Evolutionary conservation across 2,113 vertebrate species (phyloP).

Genomic region (Thermophis baileyi): DNA sequence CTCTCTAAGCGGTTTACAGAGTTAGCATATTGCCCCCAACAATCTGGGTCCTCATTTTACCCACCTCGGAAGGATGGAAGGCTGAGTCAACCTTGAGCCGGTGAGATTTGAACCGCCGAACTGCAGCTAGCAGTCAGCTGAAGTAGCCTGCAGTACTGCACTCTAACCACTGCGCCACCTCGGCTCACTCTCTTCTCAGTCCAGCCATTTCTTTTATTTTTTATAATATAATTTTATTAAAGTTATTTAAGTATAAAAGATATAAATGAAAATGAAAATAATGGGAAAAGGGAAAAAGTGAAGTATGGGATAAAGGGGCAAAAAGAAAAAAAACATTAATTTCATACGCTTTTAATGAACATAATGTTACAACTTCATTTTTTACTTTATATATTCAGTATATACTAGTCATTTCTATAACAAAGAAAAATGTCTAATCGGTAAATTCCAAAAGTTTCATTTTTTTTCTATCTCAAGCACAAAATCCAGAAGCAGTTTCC

Average conservation of each 20-base stretch:
- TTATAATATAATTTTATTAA: neutral
- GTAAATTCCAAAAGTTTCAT: neutral
- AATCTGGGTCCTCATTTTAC: no score
- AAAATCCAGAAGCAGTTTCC: no score
- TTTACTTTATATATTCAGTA: neutral
- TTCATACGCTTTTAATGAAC: neutral
- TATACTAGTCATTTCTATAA: neutral
- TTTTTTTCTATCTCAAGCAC: no score
- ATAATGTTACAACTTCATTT: neutral
- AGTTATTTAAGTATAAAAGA: neutral
- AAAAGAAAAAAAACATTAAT: neutral
- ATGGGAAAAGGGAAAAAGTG: neutral
- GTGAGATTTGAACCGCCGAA: no score
- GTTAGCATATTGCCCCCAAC: no score
- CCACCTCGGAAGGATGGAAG: no score
- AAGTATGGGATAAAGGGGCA: neutral
- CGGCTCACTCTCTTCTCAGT: no score
- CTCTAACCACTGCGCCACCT: no score
- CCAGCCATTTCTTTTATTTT: neutral
- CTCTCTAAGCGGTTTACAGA: no score
- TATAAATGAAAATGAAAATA: neutral
- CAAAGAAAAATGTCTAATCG: neutral
- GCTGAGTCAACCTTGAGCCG: no score
- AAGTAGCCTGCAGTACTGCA: no score
- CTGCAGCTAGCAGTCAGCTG: no score